Base-by-base conservation (phyloP, 1,140 invertebrate genomes). In the Metopolophium dirhodum region DNA sequence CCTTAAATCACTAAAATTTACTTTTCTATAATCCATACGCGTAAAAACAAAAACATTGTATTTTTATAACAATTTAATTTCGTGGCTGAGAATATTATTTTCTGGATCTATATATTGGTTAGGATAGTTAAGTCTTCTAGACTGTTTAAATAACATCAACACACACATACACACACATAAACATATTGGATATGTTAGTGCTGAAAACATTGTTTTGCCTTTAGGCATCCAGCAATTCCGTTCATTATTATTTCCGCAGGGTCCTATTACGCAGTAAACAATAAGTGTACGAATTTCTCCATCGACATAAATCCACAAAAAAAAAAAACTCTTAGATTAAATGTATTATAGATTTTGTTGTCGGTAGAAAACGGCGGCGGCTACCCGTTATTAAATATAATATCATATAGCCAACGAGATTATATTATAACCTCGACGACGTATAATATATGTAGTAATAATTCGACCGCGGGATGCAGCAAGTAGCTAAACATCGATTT, bases 401-500 rank as follows among this genome's bases (percentile, higher is more conserved):
- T 77, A 82, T 92, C 7, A 77, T 30, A n/a, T 18, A 57, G 54
- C 77, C 49, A 23, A 57, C 49, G n/a, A 93, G 37, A 54, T 47
- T 23, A 26, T 83, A 83, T 49, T 85, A 45, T 41, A 77, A 92
- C 90, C 68, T 11, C 49, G 18, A 37, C 41, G 2, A 14, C 26
- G 68, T 30, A 61, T 22, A 22, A 22, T 54, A 23, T 57, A 35
- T n/a, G n/a, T 83, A 91, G 30, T 45, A 86, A 93, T 86, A 68
- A 30, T 93, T 85, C n/a, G 26, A 85, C 51, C 37, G 47, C 51
- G 51, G 47, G n/a, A 54, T n/a, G 37, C 23, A 82, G 49, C 35
- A 93, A 57, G 49, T 86, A 93, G 91, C 91, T 51, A 37, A 86
- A 93, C 45, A 93, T 86, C 91, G 83, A 93, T 93, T 93, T 93